These are phyloP conservation scores for Lutraria lutraria DNA, from an alignment of 2,888 invertebrate species.

Conservation along the genomic window DNA sequence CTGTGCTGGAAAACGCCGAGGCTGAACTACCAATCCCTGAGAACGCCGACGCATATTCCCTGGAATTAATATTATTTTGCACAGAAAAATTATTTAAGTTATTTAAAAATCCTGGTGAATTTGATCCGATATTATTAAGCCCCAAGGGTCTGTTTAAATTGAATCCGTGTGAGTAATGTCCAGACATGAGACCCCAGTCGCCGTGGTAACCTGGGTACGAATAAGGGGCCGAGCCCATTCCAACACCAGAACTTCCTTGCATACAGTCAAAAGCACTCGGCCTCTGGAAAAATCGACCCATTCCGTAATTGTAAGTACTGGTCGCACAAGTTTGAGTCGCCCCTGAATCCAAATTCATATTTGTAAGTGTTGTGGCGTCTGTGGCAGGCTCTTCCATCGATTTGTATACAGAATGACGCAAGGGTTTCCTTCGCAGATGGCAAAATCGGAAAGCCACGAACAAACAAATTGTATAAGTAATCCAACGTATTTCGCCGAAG, in stretches of 20 bases:
- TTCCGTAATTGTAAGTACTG: conserved; percentile 70
- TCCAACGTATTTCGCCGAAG: conserved; percentile 52
- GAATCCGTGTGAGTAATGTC: conserved; percentile 71
- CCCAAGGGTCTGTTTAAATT: conserved; percentile 67
- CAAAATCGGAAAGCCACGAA: conserved; percentile 52
- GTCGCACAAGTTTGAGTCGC: conserved; percentile 61
- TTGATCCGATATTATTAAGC: conserved; percentile 64
- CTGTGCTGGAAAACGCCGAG: conserved; percentile 62
- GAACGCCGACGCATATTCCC: conserved; percentile 62
- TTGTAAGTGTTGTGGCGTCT: conserved; percentile 62
- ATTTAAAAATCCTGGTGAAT: conserved; percentile 67
- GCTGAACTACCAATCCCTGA: conserved; percentile 60
- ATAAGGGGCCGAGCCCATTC: conserved; percentile 71
- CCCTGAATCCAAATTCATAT: conserved; percentile 66
- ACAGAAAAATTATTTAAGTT: conserved; percentile 67
- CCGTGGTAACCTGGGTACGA: conserved; percentile 70
- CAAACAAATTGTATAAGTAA: conserved; percentile 58
- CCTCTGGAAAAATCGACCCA: conserved; percentile 78
- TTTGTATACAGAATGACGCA: conserved; percentile 14
- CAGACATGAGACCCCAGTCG: conserved; percentile 73
- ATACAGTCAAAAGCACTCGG: conserved; percentile 79
- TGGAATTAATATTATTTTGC: conserved; percentile 62
- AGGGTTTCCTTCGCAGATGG: conserved; percentile 47
- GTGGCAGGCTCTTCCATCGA: conserved; percentile 66
- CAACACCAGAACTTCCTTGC: conserved; percentile 72